phyloP scores from a whole-genome alignment of 2,113 vertebrate species.

The Vanacampus margaritifer region DNA sequence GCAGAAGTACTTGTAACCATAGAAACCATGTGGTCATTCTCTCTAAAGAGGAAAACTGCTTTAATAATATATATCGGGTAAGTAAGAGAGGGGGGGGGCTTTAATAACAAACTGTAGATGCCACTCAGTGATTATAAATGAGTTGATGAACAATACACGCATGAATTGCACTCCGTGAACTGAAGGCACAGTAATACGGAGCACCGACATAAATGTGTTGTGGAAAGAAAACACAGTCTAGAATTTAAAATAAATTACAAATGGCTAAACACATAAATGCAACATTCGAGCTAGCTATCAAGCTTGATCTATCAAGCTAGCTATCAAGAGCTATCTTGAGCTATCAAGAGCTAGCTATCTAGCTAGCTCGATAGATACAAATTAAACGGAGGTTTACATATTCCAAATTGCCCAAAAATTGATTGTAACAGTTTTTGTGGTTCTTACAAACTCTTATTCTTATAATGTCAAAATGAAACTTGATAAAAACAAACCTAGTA shows the following conservation, averaged over 20 bases:
- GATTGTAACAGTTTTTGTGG: too few relatives aligned
- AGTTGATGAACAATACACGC: slow-evolving; percentile 10
- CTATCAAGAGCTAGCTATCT: too few relatives aligned
- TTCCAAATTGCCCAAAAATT: too few relatives aligned
- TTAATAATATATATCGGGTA: slow-evolving; percentile 60
- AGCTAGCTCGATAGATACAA: too few relatives aligned
- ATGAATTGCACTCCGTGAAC: slow-evolving; percentile 8
- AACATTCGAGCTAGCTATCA: too few relatives aligned
- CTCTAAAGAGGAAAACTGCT: slow-evolving; percentile 38
- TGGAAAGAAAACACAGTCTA: not conserved
- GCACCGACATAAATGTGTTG: not conserved
- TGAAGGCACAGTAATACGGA: slow-evolving; percentile 3
- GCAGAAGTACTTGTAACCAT: slow-evolving; percentile 59
- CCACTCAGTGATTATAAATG: slow-evolving; percentile 44
- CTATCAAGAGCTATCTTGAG: too few relatives aligned
- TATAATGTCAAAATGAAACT: too few relatives aligned
- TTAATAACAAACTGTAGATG: slow-evolving; percentile 57
- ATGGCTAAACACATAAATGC: too few relatives aligned
- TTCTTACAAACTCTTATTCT: too few relatives aligned
- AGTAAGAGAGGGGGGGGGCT: slow-evolving; percentile 57
- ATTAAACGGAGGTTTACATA: too few relatives aligned
- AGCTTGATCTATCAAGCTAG: too few relatives aligned
- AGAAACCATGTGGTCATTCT: slow-evolving; percentile 57
- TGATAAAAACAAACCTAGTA: not conserved
- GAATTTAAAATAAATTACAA: too few relatives aligned